Base-by-base conservation (phyloP, 2,113 vertebrate species). In the Falco punctatus region DNA sequence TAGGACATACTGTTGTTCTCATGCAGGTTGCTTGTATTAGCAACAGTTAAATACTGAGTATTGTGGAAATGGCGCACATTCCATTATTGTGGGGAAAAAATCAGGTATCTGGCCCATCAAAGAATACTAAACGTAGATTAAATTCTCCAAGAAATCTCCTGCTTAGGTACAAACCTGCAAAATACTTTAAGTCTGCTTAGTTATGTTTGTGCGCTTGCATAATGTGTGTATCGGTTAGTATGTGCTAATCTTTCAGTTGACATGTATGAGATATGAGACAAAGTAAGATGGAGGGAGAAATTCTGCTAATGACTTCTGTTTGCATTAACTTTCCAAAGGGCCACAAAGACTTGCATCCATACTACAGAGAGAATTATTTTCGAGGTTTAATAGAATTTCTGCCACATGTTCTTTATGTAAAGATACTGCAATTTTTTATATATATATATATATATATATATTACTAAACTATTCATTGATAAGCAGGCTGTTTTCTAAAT, bases 401-500 rank as follows among this genome's bases (percentile, higher is more conserved):
- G 16, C 57, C 23, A 35, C 11, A 4, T 65, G 15, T 32, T 86
- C 15, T 67, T 30, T 59, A 33, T 54, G 40, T 65, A 85, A 88
- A 79, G 44, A 38, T 32, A 15, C 38, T 38, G 38, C 38, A 38
- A 38, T 38, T 38, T 38, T 38, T 10, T 38, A 38, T 38, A 38
- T 38, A 38, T 38, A 38, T 38, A 35, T 35, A 35, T 35, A 35
- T 35, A 35, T 35, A 38, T 38, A 38, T 38, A 38, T 38, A 38
- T 38, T 81, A 67, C 71, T 96, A 27, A 96, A 81, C 19, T 93
- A 67, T 83, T 92, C 54, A 95, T 75, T 92, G 57, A 95, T 75
- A 84, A 94, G 28, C 72, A 74, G 48, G 17, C 46, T 96, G 30
- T 88, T 95, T 96, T 86, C 77, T 93, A 93, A 95, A 90, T 94